Evolutionary conservation across 2,888 invertebrate genomes (phyloP), one percentile per base, ranked within the genome.

Genomic region (Eupithecia pulchellata): DNA sequence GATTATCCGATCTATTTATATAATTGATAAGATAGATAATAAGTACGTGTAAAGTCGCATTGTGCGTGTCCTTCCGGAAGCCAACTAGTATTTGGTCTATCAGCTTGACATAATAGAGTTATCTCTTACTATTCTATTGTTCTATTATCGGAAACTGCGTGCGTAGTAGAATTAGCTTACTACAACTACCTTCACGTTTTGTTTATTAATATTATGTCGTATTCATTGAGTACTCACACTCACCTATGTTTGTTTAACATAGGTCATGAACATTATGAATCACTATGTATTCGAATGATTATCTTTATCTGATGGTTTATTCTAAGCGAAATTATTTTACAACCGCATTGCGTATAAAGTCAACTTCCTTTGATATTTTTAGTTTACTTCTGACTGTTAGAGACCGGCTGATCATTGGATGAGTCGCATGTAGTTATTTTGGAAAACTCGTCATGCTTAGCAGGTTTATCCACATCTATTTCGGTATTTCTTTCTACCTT

Each of bases 231-330:
- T 52, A 64, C 55, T 64, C 64, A 64, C n/a, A 68, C 61, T 68
- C 62, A 69, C 64, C 61, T 72, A 71, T 76, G 71, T 77, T 75
- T 76, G 71, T 77, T 75, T 72, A 58, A 64, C 79, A 70, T 80
- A 82, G 81, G 83, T 84, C 81, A 82, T 71, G 79, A 20, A 25
- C 52, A 11, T 20, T 20, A 47, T 47, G 47, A 47, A 47, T 47
- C 47, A 47, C 47, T 4, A 3, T 3, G 47, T 52, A 52, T 52
- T 25, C 11, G 52, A 25, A n/a, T n/a, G n/a, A n/a, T n/a, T 52
- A 52, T 25, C 52, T 25, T 52, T 52, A 52, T 52, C 52, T 25
- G 25, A 52, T 52, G 66, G 36, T 39, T 69, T 55, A 69, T 69
- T 64, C 47, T 32, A 32, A 60, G 66, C 32, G 32, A 39, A 27